Evolutionary conservation across 2,113 vertebrate genomes (phyloP).

Genomic region (Callopanchax toddi): DNA sequence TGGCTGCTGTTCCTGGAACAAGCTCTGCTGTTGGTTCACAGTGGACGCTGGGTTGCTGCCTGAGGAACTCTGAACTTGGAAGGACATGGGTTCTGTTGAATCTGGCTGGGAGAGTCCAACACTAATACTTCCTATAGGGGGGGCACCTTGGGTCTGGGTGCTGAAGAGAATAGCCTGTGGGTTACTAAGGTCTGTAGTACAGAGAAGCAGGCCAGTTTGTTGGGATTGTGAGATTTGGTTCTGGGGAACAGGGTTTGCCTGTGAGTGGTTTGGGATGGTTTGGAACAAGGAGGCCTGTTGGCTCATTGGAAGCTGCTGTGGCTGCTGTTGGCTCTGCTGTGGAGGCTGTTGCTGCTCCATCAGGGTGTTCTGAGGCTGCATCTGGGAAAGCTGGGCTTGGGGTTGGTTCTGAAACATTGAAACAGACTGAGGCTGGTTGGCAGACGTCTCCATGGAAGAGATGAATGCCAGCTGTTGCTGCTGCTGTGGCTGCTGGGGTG

Average conservation of each 20-base stretch:
- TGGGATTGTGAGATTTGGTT: constrained; percentile 69
- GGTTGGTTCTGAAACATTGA: constrained; percentile 79
- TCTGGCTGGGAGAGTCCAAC: constrained; percentile 85
- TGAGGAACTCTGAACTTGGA: constrained; percentile 89
- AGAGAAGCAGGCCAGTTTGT: constrained; percentile 87
- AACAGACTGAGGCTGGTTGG: constrained; percentile 72
- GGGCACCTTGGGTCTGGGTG: constrained; percentile 71
- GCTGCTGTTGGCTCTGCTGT: constrained; percentile 81
- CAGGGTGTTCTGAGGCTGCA: constrained; percentile 85
- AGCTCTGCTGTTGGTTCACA: constrained; percentile 83
- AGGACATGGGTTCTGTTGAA: constrained; percentile 91
- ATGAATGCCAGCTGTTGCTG: constrained; percentile 89
- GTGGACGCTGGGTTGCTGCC: constrained; percentile 74
- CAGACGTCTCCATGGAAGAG: constrained; percentile 81
- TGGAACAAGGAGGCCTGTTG: constrained; percentile 84
- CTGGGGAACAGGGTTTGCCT: constrained; percentile 56
- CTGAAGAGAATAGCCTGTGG: constrained; percentile 85
- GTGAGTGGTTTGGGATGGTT: constrained; percentile 76
- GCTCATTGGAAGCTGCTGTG: constrained; percentile 76
- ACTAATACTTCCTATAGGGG: constrained; percentile 70
- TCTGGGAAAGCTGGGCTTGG: constrained; percentile 79
- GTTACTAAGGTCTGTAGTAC: constrained; percentile 85
- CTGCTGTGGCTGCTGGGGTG: constrained; percentile 75
- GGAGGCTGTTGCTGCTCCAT: constrained; percentile 90
- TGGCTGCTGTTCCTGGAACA: constrained; percentile 94